Conservation (phyloP, 2,113 vertebrate species). For the Cichladusa arquata region DNA sequence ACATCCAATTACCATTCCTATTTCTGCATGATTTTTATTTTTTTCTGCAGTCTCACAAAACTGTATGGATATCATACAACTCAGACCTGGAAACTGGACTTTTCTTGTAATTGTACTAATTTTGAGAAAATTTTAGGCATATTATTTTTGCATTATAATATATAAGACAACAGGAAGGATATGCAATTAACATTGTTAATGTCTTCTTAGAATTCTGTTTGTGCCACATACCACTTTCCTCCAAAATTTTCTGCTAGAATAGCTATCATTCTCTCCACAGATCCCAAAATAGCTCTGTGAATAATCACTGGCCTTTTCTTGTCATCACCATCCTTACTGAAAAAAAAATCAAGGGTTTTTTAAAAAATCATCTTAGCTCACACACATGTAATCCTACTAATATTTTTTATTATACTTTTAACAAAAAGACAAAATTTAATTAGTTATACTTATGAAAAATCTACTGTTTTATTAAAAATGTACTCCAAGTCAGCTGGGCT, state of each 20-base stretch:
- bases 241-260: constrained; percentile 93
- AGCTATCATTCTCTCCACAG: constrained; percentile 94
- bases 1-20: not conserved
- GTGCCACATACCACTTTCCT: constrained; percentile 86
- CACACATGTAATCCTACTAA: not conserved
- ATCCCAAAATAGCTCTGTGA: constrained; percentile 91
- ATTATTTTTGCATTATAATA: not conserved
- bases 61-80: not conserved
- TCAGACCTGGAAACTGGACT: not conserved
- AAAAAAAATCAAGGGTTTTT: not conserved
- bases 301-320: constrained; percentile 90
- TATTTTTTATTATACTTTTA: not conserved
- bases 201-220: not conserved
- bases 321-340: constrained; percentile 89
- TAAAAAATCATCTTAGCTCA: not conserved
- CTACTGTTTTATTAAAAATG: not conserved
- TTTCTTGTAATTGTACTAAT: not conserved
- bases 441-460: not conserved
- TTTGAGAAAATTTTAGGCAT: not conserved
- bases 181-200: accelerated
- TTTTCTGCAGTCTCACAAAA: not conserved
- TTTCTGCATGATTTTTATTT: not conserved
- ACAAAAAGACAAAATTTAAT: not conserved
- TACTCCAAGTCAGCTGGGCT: not conserved
- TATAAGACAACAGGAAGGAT: not conserved